Percentiles rank a stretch among this genome's conserved stretches.
phyloP scores from a whole-genome alignment of 2,888 invertebrate species.

The Pecten maximus region DNA sequence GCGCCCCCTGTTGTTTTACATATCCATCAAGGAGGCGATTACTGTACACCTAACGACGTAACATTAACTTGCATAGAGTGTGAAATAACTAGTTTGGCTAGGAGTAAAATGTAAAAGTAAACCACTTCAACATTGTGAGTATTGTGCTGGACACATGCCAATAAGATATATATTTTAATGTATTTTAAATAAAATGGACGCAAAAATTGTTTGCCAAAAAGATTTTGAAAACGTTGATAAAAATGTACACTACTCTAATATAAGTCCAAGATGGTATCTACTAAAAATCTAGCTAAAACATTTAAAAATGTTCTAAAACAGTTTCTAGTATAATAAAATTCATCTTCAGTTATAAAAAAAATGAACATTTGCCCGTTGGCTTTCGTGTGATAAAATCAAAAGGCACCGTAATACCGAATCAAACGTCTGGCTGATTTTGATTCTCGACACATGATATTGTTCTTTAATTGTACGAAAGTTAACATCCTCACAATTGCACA shows the following conservation, averaged over 20 bases:
- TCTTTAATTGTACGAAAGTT: too few relatives aligned
- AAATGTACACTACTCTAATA: not conserved
- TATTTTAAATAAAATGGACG: conserved; percentile 23
- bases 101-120: not conserved
- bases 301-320: not conserved
- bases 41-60: not conserved
- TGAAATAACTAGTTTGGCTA: conserved; percentile 11
- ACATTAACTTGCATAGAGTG: not conserved
- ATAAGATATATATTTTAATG: too few relatives aligned
- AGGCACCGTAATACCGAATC: not conserved
- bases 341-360: not conserved
- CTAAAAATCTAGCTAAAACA: not conserved
- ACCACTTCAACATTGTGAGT: not conserved
- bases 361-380: not conserved
- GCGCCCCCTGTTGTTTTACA: not conserved
- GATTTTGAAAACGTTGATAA: not conserved
- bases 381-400: not conserved
- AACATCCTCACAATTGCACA: too few relatives aligned
- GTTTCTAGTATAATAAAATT: not conserved
- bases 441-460: too few relatives aligned
- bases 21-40: not conserved
- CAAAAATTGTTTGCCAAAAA: not conserved
- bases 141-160: conserved; percentile 1
- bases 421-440: not conserved
- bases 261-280: not conserved